Evolutionary conservation across 2,113 vertebrate species (phyloP).

Genomic region (Rhegmatorhina hoffmannsi): DNA sequence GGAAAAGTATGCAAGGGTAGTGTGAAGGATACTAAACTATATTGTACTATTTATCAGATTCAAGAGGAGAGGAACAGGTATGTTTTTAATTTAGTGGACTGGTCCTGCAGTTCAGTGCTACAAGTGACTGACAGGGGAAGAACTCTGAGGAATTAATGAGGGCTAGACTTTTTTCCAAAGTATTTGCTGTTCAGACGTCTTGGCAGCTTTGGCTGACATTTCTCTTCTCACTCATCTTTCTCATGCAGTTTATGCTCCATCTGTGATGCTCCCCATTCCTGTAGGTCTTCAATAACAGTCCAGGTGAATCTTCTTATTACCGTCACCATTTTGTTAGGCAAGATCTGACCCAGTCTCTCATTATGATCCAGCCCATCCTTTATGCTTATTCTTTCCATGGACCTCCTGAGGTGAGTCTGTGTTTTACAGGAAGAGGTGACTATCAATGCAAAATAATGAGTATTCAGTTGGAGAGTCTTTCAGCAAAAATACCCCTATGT

Average conservation of each 20-base stretch:
- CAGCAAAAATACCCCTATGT: not conserved
- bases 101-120: not conserved
- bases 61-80: not conserved
- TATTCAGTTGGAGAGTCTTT: not conserved
- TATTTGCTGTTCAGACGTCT: not conserved
- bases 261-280: conserved; percentile 94
- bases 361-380: conserved; percentile 97
- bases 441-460: not conserved
- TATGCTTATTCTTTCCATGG: conserved; percentile 97
- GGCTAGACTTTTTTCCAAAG: not conserved
- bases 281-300: conserved; percentile 98
- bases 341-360: conserved; percentile 96
- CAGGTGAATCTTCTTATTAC: conserved; percentile 95
- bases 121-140: not conserved
- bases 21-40: not conserved
- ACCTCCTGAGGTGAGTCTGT: conserved; percentile 89
- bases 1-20: not conserved
- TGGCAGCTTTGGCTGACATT: not conserved
- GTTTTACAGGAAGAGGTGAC: not conserved
- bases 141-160: not conserved
- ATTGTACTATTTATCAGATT: not conserved
- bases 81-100: not conserved
- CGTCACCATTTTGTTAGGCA: conserved; percentile 94
- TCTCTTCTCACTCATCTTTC: not conserved
- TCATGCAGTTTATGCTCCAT: conserved; percentile 94